A percentile compares a stretch with the other conserved stretches of the same genome.
These are phyloP conservation scores for Alligator sinensis DNA, from an alignment of 2,113 vertebrate species.

Conservation along the genomic window DNA sequence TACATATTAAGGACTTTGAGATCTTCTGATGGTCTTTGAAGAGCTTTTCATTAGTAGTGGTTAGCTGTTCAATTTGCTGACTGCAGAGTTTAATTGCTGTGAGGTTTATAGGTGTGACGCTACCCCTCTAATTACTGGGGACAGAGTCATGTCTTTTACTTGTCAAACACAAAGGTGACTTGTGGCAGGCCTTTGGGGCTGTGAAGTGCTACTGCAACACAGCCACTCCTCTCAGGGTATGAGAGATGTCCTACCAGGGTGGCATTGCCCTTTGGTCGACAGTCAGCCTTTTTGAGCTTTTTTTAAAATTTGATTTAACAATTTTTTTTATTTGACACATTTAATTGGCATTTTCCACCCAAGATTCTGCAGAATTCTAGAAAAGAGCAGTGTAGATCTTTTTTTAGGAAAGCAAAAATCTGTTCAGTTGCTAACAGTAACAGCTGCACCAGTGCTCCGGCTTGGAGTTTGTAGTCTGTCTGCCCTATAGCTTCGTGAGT, in stretches of 20 bases:
- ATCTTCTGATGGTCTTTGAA: neutral
- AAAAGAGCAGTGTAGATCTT: neutral
- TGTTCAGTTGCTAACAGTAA: slow-evolving; percentile 48
- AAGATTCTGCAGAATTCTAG: neutral
- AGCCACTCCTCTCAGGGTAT: neutral
- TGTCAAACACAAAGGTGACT: neutral
- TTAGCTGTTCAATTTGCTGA: neutral
- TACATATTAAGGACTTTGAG: neutral
- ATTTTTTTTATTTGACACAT: neutral
- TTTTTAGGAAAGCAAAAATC: neutral
- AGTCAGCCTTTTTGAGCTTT: neutral
- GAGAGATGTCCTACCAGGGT: neutral
- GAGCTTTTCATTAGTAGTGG: neutral
- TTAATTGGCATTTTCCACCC: neutral
- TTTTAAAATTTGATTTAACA: too few species aligned
- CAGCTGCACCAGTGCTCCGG: neutral
- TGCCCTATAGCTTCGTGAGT: slow-evolving; percentile 22
- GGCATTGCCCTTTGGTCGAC: neutral
- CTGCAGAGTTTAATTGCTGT: neutral
- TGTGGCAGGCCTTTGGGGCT: neutral
- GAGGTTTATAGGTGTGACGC: neutral
- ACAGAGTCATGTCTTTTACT: neutral
- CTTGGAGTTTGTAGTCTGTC: slow-evolving; percentile 37
- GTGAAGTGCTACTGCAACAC: neutral
- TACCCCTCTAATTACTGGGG: neutral